These are phyloP conservation scores for Sipha maydis DNA, from an alignment of 2,888 invertebrate genomes.

Conservation along the genomic window DNA sequence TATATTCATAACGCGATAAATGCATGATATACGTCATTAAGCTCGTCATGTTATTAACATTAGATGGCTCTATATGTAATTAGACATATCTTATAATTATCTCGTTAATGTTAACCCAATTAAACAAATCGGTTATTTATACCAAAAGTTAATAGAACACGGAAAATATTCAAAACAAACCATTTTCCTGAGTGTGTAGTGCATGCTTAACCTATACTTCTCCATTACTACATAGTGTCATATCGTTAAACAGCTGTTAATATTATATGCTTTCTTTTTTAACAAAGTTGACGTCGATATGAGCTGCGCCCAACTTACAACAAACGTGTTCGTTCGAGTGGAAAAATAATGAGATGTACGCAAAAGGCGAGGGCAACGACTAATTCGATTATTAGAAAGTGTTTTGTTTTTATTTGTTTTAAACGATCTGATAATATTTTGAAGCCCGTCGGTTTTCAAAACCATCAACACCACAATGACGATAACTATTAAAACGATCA, in stretches of 20 bases:
- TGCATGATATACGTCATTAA: not conserved
- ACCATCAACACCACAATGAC: not conserved
- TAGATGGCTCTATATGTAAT: not conserved
- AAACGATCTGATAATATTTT: not conserved
- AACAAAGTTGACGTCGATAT: not conserved
- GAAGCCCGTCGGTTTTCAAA: not conserved
- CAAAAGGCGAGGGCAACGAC: not conserved
- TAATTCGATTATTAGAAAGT: not conserved
- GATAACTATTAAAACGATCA: not conserved
- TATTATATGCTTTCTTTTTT: not conserved
- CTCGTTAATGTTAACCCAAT: slow-evolving; percentile 12
- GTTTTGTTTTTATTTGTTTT: not conserved
- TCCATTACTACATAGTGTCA: not conserved
- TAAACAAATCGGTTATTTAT: slow-evolving; percentile 19
- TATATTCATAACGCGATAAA: not conserved
- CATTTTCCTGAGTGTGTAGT: not conserved
- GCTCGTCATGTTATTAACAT: slow-evolving; percentile 2
- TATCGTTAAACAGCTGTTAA: not conserved
- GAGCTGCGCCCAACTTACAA: not conserved
- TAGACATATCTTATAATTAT: slow-evolving; percentile 17
- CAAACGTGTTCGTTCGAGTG: not conserved
- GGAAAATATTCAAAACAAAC: not conserved
- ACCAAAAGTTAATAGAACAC: not conserved
- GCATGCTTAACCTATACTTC: not conserved
- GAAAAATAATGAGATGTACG: not conserved